phyloP scores from a whole-genome alignment of 1,140 invertebrate species.

The Formica selysi region DNA sequence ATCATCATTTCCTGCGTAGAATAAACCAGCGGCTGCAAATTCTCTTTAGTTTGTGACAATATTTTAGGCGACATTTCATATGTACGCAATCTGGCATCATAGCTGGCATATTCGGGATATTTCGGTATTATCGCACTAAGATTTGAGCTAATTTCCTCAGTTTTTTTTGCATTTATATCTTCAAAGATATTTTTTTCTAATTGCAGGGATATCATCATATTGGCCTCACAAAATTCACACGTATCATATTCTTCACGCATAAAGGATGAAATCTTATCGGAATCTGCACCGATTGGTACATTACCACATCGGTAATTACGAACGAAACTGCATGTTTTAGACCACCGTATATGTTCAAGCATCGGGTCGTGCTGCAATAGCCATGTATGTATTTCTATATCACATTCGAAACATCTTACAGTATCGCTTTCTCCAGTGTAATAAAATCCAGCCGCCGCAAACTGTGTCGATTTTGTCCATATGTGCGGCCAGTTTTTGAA shows the following conservation, averaged over 20 bases:
- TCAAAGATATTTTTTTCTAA: too few relatives aligned
- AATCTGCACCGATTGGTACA: constrained; percentile 84
- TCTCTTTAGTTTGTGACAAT: constrained; percentile 91
- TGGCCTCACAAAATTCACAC: constrained; percentile 87
- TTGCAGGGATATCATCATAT: constrained; percentile 76
- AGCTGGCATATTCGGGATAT: constrained; percentile 89
- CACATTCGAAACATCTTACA: constrained; percentile 95
- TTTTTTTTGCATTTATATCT: constrained; percentile 68
- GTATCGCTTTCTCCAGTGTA: constrained; percentile 89
- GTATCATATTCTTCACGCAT: constrained; percentile 86
- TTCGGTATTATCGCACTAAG: constrained; percentile 85
- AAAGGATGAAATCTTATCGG: constrained; percentile 74
- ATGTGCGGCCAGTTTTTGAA: constrained; percentile 89
- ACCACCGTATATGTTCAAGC: constrained; percentile 93
- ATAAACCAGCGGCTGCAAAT: constrained; percentile 95
- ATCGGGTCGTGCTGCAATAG: constrained; percentile 92
- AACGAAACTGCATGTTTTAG: constrained; percentile 92
- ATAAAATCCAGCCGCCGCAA: constrained; percentile 94
- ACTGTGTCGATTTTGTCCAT: constrained; percentile 75
- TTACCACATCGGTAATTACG: constrained; percentile 88
- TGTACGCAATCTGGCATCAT: constrained; percentile 89
- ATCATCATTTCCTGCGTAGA: constrained; percentile 93
- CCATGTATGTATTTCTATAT: constrained; percentile 93
- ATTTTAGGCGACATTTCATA: constrained; percentile 92
- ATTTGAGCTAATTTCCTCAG: constrained; percentile 71